Conservation (phyloP, 2,888 invertebrate genomes). For the Standfussiana lucernea region DNA sequence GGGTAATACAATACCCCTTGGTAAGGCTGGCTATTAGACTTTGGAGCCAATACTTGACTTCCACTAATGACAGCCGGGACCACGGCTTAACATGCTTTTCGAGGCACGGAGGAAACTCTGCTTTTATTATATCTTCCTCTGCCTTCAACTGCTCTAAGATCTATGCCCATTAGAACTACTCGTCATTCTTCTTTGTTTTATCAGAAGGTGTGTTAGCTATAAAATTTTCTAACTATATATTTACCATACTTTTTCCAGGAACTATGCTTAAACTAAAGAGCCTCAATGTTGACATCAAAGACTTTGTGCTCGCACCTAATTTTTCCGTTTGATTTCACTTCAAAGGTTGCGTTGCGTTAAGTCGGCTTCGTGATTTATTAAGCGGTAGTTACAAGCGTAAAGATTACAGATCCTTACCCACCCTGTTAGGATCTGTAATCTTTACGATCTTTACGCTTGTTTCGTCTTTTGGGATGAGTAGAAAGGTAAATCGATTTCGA, state of each 20-base stretch:
- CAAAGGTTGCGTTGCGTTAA: conserved; percentile 45
- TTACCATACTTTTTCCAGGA: not conserved
- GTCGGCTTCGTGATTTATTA: conserved; percentile 40
- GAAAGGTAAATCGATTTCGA: not conserved
- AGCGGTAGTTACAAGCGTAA: conserved; percentile 19
- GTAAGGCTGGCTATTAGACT: no score
- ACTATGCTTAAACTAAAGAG: conserved; percentile 2
- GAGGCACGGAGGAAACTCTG: no score
- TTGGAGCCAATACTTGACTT: no score
- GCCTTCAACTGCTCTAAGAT: not conserved
- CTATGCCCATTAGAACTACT: not conserved
- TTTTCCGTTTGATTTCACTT: conserved; percentile 61
- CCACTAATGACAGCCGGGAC: no score
- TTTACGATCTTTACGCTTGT: conserved; percentile 22
- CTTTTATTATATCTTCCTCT: no score
- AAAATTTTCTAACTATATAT: not conserved
- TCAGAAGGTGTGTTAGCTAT: no score
- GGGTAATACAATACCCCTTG: no score
- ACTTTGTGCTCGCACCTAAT: conserved; percentile 23
- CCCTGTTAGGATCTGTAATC: not conserved
- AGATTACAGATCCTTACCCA: no score
- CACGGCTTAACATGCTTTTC: no score
- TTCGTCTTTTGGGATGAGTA: not conserved
- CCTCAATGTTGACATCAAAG: conserved; percentile 29
- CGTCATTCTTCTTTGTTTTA: not conserved